Evolutionary conservation across 2,888 invertebrate genomes (phyloP), one percentile per base, ranked within the genome.

Genomic region (Trilocha varians): DNA sequence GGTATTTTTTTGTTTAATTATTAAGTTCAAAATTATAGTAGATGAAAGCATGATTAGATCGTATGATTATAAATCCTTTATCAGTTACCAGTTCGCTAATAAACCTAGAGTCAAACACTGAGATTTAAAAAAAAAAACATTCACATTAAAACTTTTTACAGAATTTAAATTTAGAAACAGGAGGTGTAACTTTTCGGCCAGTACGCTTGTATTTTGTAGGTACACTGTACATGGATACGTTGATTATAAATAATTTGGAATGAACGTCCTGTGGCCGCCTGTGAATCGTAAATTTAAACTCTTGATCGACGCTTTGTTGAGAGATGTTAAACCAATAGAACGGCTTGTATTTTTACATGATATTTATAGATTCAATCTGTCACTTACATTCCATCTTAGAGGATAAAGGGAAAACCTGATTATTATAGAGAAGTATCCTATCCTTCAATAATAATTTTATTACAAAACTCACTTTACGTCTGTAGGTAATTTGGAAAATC

Each of bases 1-100:
- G 78, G 63, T 53, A 38, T 38, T 25, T 3, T 25, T 9, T 25
- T 25, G 25, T 5, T 25, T 25, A 9, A 3, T 25, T 9, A 25
- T 2, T 25, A 25, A 9, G 6, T 25, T 11, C 11, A n/a, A n/a
- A n/a, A n/a, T n/a, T n/a, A n/a, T n/a, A n/a, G n/a, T n/a, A 38
- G 36, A 16, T 17, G n/a, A 36, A 4, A 8, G 16, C 16, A 13
- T 15, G 1, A 11, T 15, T 35, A 11, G 5, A 3, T 15, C 16
- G 13, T 5, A 5, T 36, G 8, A 16, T 36, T 36, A 16, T 36
- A 16, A 16, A n/a, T n/a, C n/a, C n/a, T n/a, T n/a, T n/a, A n/a
- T n/a, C n/a, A n/a, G n/a, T n/a, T n/a, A n/a, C n/a, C n/a, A n/a
- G n/a, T n/a, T n/a, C n/a, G n/a, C n/a, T n/a, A n/a, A n/a, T n/a